Conservation (phyloP, 2,113 vertebrate genomes). For the Rhea americana region DNA sequence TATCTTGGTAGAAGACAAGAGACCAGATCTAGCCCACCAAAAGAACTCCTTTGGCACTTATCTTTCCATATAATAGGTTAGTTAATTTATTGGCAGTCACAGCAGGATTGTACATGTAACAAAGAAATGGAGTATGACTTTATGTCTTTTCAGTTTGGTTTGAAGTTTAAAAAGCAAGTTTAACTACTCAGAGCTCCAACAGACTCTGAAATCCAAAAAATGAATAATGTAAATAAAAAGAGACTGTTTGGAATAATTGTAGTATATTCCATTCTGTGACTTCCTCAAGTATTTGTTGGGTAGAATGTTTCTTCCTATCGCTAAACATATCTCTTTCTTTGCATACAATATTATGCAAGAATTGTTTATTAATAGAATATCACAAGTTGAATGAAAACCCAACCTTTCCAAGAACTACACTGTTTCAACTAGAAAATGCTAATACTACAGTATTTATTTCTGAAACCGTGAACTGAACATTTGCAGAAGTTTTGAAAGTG, state of each 20-base stretch:
- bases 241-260: not conserved
- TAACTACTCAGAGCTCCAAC: not conserved
- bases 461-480: not conserved
- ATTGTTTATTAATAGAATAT: not conserved
- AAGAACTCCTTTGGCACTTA: rapidly evolving
- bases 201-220: not conserved
- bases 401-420: not conserved
- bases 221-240: not conserved
- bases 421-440: not conserved
- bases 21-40: not conserved
- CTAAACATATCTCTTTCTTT: not conserved
- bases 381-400: not conserved
- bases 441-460: not conserved
- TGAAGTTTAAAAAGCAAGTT: not conserved
- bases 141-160: not conserved
- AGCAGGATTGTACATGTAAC: not conserved
- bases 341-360: not conserved
- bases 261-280: not conserved
- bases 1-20: not conserved
- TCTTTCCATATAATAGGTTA: not conserved
- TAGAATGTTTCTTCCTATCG: not conserved
- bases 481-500: not conserved
- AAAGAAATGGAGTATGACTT: not conserved
- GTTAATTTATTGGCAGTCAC: not conserved
- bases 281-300: not conserved